Conservation (phyloP, 2,888 invertebrate genomes). For the Apotomis turbidana region DNA sequence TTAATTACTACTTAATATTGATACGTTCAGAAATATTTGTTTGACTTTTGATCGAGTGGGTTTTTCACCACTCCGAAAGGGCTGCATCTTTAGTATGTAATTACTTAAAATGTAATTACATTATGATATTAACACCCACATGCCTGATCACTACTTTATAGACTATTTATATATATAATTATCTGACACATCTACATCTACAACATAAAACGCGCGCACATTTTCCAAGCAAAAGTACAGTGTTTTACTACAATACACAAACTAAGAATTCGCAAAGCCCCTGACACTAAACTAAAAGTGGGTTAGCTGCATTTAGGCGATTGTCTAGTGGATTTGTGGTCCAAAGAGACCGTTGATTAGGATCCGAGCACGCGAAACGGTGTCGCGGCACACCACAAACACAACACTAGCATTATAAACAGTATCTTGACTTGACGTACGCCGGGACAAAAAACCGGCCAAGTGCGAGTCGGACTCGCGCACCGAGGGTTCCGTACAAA, state of each 20-base stretch:
- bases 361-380: slow-evolving; percentile 32
- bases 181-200: neutral
- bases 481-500: too few relatives aligned
- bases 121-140: too few relatives aligned
- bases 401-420: neutral
- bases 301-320: slow-evolving; percentile 26
- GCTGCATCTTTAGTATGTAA: too few relatives aligned
- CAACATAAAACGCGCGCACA: neutral
- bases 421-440: neutral
- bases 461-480: too few relatives aligned
- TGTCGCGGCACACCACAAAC: slow-evolving; percentile 22
- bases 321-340: slow-evolving; percentile 30
- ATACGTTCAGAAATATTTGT: too few relatives aligned
- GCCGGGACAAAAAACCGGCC: neutral
- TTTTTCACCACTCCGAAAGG: too few relatives aligned
- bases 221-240: neutral
- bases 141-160: neutral
- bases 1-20: too few relatives aligned
- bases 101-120: too few relatives aligned
- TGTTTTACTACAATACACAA: neutral
- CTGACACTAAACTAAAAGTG: slow-evolving; percentile 23
- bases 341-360: slow-evolving; percentile 27
- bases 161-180: neutral
- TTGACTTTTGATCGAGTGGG: too few relatives aligned
- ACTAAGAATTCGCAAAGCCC: neutral